Evolutionary conservation across 1,140 invertebrate genomes (phyloP), one percentile per base, ranked within the genome.

Genomic region (Subanguina moxae): DNA sequence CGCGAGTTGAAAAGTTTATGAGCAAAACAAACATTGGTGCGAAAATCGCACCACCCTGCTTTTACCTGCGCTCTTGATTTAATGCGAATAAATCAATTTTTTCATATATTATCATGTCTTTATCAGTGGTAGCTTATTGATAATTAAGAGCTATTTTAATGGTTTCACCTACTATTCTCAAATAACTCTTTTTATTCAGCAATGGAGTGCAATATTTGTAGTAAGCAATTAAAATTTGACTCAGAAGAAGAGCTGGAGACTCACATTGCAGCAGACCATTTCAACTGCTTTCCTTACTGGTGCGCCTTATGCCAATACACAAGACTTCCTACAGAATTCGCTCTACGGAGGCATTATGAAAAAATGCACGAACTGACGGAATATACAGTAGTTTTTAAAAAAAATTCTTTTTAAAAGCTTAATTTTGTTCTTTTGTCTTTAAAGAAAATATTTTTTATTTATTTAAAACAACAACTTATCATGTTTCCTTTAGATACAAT

Each of bases 321-420:
- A 32, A 19, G 57, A 25, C 62, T 70, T n/a, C 68, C 68, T 1
- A 70, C 68, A 11, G 67, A 70, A 63, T 70, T 42, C 21, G 21
- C 68, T 3, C 21, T 70, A 11, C 17, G 56, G 19, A 42, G 17
- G 21, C 68, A 70, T 19, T 68, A 45, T 19, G 52, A 68, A 68
- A 19, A 70, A 43, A 52, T 58, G 17, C 68, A 70, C 38, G 38
- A 38, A 38, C 9, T 72, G 11, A 25, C 38, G n/a, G 67, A 70
- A 21, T 69, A 57, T 43, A 42, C 28, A 64, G 66, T 69, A 71
- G 48, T 48, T 71, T 23, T 30, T 67, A 8, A 38, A 38, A 3
- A 38, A 38, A 38, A 38, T 38, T 38, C 3, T 38, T 38, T 38
- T 38, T 38, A 38, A 11, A 38, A 3, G 3, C 32, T 38, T 3